A percentile compares a stretch with the other conserved stretches of the same genome.
phyloP scores from a whole-genome alignment of 2,113 vertebrate species.

The Sinosuthora webbiana region DNA sequence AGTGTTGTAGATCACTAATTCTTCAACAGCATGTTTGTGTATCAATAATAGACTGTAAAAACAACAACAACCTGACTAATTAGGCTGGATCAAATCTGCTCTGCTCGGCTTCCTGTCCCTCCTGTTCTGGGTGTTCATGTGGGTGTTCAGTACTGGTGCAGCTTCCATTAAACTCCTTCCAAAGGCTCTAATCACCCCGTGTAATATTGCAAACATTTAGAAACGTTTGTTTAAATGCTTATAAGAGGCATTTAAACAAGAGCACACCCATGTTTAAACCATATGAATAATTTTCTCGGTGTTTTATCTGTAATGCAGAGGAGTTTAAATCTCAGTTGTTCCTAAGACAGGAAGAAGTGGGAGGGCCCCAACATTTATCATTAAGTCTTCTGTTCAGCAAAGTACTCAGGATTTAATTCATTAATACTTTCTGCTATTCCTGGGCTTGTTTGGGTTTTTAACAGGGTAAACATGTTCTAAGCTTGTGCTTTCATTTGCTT shows the following conservation, averaged over 20 bases:
- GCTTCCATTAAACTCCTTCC: background rate
- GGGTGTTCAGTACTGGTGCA: background rate
- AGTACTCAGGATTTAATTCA: background rate
- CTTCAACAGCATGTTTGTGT: constrained; percentile 8
- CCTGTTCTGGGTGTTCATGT: background rate
- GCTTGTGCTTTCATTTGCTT: background rate
- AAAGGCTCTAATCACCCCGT: background rate
- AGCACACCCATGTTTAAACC: background rate
- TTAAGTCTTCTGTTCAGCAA: background rate
- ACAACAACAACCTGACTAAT: constrained; percentile 31
- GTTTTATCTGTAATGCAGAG: background rate
- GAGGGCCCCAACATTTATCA: background rate
- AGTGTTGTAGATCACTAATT: constrained; percentile 9
- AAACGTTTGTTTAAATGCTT: background rate
- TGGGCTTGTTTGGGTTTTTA: background rate
- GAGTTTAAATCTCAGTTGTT: background rate
- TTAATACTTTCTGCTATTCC: background rate
- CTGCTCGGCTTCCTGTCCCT: background rate
- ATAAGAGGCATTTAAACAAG: background rate
- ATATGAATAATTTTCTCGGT: background rate
- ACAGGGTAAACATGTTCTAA: background rate
- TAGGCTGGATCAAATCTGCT: constrained; percentile 31
- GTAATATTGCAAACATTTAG: background rate
- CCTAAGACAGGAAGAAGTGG: background rate
- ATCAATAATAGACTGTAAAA: constrained; percentile 21